Conservation (phyloP, 2,113 vertebrate genomes). For the Arizona elegans region DNA sequence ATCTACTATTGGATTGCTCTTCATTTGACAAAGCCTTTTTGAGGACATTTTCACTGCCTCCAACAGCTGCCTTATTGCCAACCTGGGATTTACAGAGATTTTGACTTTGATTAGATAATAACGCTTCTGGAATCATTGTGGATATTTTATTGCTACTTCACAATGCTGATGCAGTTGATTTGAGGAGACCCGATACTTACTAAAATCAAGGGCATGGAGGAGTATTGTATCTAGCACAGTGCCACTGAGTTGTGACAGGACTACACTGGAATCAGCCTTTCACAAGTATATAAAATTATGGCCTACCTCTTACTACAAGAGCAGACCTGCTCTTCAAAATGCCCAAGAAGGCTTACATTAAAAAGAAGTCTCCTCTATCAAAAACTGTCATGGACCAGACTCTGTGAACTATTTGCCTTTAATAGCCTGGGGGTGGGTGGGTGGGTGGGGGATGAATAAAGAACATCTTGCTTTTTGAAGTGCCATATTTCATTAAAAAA, state of each 20-base stretch:
- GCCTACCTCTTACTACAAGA: neutral
- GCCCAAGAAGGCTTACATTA: neutral
- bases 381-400: neutral
- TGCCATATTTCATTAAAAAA: neutral
- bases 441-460: neutral
- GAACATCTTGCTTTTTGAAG: neutral
- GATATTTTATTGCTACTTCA: neutral
- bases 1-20: neutral
- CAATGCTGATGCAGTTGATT: neutral
- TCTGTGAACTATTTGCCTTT: too few relatives aligned
- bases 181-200: neutral
- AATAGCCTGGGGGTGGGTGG: too few relatives aligned
- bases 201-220: neutral
- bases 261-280: neutral
- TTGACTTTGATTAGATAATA: neutral
- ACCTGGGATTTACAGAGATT: neutral
- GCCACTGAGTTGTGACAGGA: neutral
- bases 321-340: neutral
- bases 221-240: neutral
- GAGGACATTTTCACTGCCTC: neutral
- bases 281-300: neutral
- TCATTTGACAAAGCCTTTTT: neutral
- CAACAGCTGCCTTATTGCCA: neutral
- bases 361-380: neutral
- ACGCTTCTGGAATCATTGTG: neutral